Evolutionary conservation across 2,113 vertebrate species (phyloP).

Genomic region (Ceyx cyanopectus): DNA sequence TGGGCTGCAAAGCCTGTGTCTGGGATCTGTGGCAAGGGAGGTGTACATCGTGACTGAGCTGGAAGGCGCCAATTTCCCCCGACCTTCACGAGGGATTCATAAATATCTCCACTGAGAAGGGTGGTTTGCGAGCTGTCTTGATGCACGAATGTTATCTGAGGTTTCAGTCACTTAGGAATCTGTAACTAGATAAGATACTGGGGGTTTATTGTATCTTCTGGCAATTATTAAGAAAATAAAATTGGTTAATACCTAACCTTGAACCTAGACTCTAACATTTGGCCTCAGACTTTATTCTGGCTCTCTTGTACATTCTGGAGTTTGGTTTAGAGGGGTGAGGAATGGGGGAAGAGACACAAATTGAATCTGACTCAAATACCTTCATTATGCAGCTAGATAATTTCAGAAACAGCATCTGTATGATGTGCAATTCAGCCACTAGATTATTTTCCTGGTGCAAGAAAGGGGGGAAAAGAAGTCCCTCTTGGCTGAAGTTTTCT

Average conservation of each 20-base stretch:
- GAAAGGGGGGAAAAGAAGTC: neutral
- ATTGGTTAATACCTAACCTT: conserved; percentile 72
- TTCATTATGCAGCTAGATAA: neutral
- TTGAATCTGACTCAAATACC: neutral
- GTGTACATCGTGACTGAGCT: fast-evolving
- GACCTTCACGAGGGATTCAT: neutral
- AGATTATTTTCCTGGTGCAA: neutral
- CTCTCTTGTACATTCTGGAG: neutral
- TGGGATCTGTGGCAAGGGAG: fast-evolving
- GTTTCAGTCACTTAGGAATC: conserved; percentile 46
- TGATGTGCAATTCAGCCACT: neutral
- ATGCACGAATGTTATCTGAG: conserved; percentile 56
- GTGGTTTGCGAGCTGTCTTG: neutral
- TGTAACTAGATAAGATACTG: conserved; percentile 59
- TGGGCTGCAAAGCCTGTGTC: fast-evolving
- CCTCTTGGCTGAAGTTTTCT: conserved; percentile 3
- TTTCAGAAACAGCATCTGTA: neutral
- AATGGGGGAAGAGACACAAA: neutral
- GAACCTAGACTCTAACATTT: neutral
- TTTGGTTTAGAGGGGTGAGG: neutral
- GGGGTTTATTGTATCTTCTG: conserved; percentile 56
- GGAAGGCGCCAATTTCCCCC: neutral
- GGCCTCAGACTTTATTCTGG: neutral
- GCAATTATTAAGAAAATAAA: conserved; percentile 73
- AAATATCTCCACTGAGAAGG: neutral